These are phyloP conservation scores for Seriola quinqueradiata DNA, from an alignment of 2,113 vertebrate genomes.

Conservation along the genomic window DNA sequence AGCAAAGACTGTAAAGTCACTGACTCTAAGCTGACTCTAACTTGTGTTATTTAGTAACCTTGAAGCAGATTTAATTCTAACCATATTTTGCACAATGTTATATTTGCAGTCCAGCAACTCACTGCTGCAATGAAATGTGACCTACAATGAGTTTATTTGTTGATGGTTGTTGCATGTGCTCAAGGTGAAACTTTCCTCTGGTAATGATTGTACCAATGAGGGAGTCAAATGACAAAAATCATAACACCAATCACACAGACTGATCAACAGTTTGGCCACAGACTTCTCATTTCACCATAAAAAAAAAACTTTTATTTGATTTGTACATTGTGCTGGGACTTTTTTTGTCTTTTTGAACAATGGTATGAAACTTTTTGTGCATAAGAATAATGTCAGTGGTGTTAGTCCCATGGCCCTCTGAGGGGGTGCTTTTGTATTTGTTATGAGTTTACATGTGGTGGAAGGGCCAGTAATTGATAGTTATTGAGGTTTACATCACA, in stretches of 20 bases:
- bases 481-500: slow-evolving; percentile 50
- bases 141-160: slow-evolving; percentile 54
- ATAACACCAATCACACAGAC: slow-evolving; percentile 13
- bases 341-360: neutral
- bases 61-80: slow-evolving; percentile 20
- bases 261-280: slow-evolving; percentile 9
- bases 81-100: slow-evolving; percentile 43
- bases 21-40: neutral
- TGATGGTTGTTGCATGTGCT: slow-evolving; percentile 45
- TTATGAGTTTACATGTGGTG: slow-evolving; percentile 47
- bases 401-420: neutral
- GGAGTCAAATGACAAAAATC: slow-evolving; percentile 22
- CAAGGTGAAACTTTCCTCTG: slow-evolving; percentile 55
- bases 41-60: slow-evolving; percentile 32
- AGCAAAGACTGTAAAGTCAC: neutral
- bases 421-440: slow-evolving; percentile 14
- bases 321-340: neutral
- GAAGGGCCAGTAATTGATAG: slow-evolving; percentile 47
- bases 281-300: neutral
- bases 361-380: neutral
- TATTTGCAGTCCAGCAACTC: slow-evolving; percentile 37
- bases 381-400: slow-evolving; percentile 21
- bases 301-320: neutral
- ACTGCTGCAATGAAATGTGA: slow-evolving; percentile 51
- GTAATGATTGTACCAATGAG: slow-evolving; percentile 31